A percentile compares a stretch with the other conserved stretches of the same genome.
Conservation (phyloP, 1,140 invertebrate species). For the Cherax quadricarinatus region DNA sequence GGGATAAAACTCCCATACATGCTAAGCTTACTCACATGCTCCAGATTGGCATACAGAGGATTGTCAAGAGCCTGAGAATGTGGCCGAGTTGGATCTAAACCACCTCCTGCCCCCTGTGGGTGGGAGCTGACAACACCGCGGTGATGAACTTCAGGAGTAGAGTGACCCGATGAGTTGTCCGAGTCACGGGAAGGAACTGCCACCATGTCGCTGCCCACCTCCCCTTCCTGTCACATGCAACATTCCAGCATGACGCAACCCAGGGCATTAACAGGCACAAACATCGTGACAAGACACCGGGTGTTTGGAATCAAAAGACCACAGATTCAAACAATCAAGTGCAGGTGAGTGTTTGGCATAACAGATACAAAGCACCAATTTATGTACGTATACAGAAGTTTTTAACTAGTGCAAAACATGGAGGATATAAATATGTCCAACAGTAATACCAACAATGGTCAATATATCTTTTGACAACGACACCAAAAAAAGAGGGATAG, state of each 20-base stretch:
- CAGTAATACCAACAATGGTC: background rate
- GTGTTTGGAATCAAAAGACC: conserved; percentile 4
- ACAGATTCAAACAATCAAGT: conserved; percentile 3
- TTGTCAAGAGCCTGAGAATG: conserved; percentile 73
- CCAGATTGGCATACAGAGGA: conserved; percentile 73
- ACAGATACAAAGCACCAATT: background rate
- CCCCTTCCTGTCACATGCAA: conserved; percentile 71
- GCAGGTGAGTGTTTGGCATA: conserved; percentile 28
- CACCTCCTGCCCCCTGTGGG: conserved; percentile 60
- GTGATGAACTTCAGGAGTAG: conserved; percentile 65
- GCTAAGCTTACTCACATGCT: conserved; percentile 69
- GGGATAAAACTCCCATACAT: background rate
- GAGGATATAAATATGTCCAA: background rate
- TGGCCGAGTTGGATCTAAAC: conserved; percentile 66
- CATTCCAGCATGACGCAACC: conserved; percentile 63
- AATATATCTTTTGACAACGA: background rate
- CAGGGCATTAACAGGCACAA: conserved; percentile 44
- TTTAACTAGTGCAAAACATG: background rate
- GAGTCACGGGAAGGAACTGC: conserved; percentile 63
- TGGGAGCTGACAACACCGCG: conserved; percentile 65
- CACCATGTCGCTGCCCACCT: conserved; percentile 66
- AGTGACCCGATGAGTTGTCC: conserved; percentile 68
- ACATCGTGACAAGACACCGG: conserved; percentile 31
- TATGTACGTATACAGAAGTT: background rate
- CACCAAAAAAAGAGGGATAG: background rate